Percentiles rank a stretch among this genome's conserved stretches.
Evolutionary conservation across 1,140 invertebrate species (phyloP).

Genomic region (Polyergus mexicanus): DNA sequence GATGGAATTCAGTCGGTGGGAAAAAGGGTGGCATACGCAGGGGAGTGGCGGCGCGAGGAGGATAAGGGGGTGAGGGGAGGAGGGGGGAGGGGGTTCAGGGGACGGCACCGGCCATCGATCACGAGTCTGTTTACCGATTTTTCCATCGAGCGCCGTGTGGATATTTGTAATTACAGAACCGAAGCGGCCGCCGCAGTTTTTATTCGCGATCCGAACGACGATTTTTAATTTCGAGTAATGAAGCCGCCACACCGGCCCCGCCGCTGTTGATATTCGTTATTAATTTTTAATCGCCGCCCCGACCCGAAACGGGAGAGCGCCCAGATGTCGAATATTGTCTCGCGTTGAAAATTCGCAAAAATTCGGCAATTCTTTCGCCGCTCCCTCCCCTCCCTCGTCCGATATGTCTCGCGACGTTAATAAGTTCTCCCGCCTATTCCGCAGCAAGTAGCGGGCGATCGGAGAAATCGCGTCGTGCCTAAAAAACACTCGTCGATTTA

Average conservation of each 20-base stretch:
- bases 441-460: no score
- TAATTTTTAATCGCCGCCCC: constrained; percentile 84
- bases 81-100: no score
- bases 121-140: constrained; percentile 79
- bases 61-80: neutral
- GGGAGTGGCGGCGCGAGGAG: neutral
- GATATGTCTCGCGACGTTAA: constrained; percentile 22
- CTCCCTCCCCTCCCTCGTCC: neutral
- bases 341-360: constrained; percentile 72
- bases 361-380: constrained; percentile 62
- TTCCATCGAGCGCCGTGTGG: constrained; percentile 75
- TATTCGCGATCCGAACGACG: constrained; percentile 80
- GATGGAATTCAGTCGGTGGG: neutral
- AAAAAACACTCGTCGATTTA: neutral
- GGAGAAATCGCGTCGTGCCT: neutral
- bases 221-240: constrained; percentile 84
- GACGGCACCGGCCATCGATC: constrained; percentile 76
- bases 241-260: constrained; percentile 75
- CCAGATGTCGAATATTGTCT: constrained; percentile 77
- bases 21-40: constrained; percentile 32
- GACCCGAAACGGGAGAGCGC: constrained; percentile 45
- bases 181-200: constrained; percentile 75
- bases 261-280: constrained; percentile 84
- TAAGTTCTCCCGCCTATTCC: constrained; percentile 10
- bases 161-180: constrained; percentile 84